Evolutionary conservation across 1,140 invertebrate genomes (phyloP), one percentile per base, ranked within the genome.

Genomic region (Drosophila arizonae): DNA sequence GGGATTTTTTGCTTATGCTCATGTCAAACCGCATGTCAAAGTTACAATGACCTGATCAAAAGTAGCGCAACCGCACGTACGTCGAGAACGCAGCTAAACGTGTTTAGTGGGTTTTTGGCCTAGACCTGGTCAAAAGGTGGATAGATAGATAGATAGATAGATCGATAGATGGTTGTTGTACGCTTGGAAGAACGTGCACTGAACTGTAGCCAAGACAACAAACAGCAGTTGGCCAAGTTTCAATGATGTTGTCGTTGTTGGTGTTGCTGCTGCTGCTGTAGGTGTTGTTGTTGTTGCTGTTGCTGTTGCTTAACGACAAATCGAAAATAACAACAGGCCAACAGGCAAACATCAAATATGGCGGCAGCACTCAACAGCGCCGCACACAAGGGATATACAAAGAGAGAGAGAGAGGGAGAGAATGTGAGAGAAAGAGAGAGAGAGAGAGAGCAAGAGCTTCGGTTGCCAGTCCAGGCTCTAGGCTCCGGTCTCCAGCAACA

Each of bases 331-430:
- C 74, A 72, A 76, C 62, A 61, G 52, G 63, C 57, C 65, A 69
- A 74, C 57, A 39, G 66, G 66, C 72, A 72, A 76, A 72, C 73
- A 72, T 76, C 73, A 76, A 76, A 76, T 76, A 76, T 76, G 73
- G 73, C 73, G 69, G 28, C 68, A 33, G 68, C 68, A 51, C 68
- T 71, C 68, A 69, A 28, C 57, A 64, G 69, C 36, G 68, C 45
- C 61, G 30, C 52, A 56, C 68, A 48, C 65, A 17, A 43, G 65
- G 51, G 57, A 39, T 39, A 33, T 10, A 33, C 6, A 33, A 9
- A 9, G 8, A 8, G 33, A 33, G 33, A 5, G 8, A 10, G 33
- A 33, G 33, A 8, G 8, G 10, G 9, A 39, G 36, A 39, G 36
- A 11, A 9, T 1, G 2, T 11, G 9, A 63, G 5, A 6, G 30